Percentiles rank a stretch among this genome's conserved stretches.
Conservation (phyloP, 2,113 vertebrate species). For the Tonatia bakeri region DNA sequence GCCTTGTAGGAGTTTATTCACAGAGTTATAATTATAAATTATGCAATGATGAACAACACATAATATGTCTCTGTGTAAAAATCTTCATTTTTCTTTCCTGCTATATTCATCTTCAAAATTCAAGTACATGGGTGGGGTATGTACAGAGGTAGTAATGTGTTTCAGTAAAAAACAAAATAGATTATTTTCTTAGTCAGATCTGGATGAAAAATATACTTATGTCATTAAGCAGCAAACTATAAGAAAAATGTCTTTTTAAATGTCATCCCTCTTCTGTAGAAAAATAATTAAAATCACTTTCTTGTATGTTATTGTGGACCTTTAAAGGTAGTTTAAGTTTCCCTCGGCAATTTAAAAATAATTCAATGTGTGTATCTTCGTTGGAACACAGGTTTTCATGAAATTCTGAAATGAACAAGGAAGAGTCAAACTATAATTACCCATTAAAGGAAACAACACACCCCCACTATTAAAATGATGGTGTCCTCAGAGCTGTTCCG, state of each 20-base stretch:
- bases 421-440: slow-evolving; percentile 14
- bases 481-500: neutral
- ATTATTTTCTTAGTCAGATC: slow-evolving; percentile 28
- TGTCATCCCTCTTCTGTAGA: neutral
- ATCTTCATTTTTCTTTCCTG: neutral
- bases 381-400: slow-evolving; percentile 27
- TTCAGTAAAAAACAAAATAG: slow-evolving; percentile 22
- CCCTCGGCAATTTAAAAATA: slow-evolving; percentile 10
- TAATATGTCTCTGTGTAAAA: neutral
- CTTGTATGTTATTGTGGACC: slow-evolving; percentile 15
- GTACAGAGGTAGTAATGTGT: neutral
- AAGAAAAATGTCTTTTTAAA: neutral
- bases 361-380: neutral
- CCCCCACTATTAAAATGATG: slow-evolving; percentile 15
- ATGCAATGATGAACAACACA: neutral
- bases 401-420: slow-evolving; percentile 27
- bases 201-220: neutral
- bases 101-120: neutral
- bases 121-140: neutral
- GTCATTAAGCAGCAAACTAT: neutral
- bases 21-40: neutral
- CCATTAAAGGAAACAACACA: slow-evolving; percentile 10
- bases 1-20: neutral
- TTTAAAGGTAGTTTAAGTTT: slow-evolving; percentile 42
- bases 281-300: slow-evolving; percentile 28